phyloP scores from a whole-genome alignment of 2,888 invertebrate genomes.

The Tenthredo mesomela region DNA sequence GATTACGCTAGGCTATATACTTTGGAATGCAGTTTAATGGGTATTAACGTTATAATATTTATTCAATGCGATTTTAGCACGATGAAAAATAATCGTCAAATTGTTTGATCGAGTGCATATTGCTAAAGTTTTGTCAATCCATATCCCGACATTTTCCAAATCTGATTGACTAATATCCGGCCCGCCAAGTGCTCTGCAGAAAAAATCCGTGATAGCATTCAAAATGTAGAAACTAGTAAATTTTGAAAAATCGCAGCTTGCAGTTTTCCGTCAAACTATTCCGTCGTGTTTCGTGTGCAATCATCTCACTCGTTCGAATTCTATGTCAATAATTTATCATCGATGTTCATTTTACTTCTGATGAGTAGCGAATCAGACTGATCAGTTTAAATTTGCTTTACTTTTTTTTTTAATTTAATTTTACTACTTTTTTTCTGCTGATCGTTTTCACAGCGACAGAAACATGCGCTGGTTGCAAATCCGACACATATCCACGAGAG shows the following conservation, averaged over 20 bases:
- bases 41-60: constrained; percentile 7
- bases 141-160: not conserved
- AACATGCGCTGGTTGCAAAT: not conserved
- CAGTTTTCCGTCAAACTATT: not conserved
- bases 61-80: not conserved
- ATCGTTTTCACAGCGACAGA: not conserved
- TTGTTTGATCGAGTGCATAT: not conserved
- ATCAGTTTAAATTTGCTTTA: not conserved
- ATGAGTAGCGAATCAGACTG: not conserved
- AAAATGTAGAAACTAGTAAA: not conserved
- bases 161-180: constrained; percentile 3
- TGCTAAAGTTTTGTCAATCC: not conserved
- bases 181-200: not conserved
- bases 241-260: not conserved
- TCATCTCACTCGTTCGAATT: not conserved
- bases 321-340: not conserved
- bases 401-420: not conserved
- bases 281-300: not conserved
- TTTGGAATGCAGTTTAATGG: constrained; percentile 31
- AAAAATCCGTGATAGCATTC: not conserved
- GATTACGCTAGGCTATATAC: not conserved
- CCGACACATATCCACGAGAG: not conserved
- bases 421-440: not conserved
- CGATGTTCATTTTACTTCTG: not conserved
- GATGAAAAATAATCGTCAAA: constrained; percentile 6